Percentiles rank a stretch among this genome's conserved stretches.
phyloP scores from a whole-genome alignment of 1,140 invertebrate species.

The Lucilia cuprina region DNA sequence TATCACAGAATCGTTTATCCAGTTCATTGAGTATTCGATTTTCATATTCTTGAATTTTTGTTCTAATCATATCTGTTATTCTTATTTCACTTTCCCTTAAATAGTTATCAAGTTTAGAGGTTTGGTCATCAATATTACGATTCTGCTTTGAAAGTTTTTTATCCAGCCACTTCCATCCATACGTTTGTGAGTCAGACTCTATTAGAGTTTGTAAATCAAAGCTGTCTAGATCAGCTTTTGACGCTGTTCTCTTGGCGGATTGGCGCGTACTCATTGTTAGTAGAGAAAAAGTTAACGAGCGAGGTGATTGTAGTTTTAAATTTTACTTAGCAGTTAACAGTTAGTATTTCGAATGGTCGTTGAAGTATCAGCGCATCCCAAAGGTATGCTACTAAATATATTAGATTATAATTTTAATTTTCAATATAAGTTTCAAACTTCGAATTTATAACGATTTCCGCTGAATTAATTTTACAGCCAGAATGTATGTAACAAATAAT shows the following conservation, averaged over 20 bases:
- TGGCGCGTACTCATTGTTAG: neutral
- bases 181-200: neutral
- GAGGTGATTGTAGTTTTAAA: too few species aligned
- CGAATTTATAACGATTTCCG: too few species aligned
- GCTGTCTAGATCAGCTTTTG: neutral
- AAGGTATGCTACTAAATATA: too few species aligned
- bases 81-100: neutral
- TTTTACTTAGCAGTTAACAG: too few species aligned
- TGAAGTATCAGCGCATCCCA: too few species aligned
- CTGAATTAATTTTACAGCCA: too few species aligned
- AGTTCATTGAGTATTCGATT: neutral
- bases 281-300: too few species aligned
- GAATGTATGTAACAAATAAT: too few species aligned
- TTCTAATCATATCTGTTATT: neutral
- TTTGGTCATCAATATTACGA: neutral
- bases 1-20: neutral
- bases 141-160: neutral
- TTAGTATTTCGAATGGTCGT: too few species aligned
- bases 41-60: neutral
- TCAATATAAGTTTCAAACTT: too few species aligned
- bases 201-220: neutral
- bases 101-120: neutral
- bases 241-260: neutral
- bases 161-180: neutral
- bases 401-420: too few species aligned